phyloP scores from a whole-genome alignment of 2,888 invertebrate genomes.

The Lithophane ornitopus region DNA sequence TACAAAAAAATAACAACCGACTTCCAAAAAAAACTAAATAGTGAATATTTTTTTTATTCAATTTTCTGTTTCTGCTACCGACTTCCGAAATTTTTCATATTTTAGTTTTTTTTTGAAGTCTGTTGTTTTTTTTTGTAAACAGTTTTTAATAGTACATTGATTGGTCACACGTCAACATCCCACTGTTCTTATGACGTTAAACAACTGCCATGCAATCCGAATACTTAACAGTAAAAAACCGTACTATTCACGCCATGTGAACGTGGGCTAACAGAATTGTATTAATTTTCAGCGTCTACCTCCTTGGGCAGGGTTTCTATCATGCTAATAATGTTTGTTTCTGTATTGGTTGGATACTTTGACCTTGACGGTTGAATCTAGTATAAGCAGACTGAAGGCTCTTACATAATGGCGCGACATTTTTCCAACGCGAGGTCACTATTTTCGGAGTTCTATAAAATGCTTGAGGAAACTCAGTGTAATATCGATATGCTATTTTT shows the following conservation, averaged over 20 bases:
- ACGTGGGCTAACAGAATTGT: background rate
- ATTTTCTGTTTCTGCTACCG: too few relatives aligned
- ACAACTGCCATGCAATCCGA: background rate
- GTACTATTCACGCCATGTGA: background rate
- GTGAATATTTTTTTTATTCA: too few relatives aligned
- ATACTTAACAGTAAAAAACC: background rate
- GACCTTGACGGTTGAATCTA: background rate
- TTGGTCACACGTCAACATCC: too few relatives aligned
- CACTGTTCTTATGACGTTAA: too few relatives aligned
- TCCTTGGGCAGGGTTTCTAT: background rate
- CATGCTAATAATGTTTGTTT: background rate
- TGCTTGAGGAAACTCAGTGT: too few relatives aligned
- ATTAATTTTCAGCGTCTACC: background rate
- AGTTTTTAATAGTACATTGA: too few relatives aligned
- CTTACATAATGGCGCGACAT: too few relatives aligned
- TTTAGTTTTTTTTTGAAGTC: too few relatives aligned
- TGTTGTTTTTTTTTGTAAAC: too few relatives aligned
- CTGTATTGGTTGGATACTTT: background rate
- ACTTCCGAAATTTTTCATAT: too few relatives aligned
- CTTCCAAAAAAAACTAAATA: too few relatives aligned
- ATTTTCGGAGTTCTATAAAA: background rate
- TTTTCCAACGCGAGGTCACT: background rate
- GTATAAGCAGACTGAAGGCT: background rate
- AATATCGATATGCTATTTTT: background rate
- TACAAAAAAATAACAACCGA: too few relatives aligned